These are phyloP conservation scores for Polietes domitor DNA, from an alignment of 2,888 invertebrate species.

Conservation along the genomic window DNA sequence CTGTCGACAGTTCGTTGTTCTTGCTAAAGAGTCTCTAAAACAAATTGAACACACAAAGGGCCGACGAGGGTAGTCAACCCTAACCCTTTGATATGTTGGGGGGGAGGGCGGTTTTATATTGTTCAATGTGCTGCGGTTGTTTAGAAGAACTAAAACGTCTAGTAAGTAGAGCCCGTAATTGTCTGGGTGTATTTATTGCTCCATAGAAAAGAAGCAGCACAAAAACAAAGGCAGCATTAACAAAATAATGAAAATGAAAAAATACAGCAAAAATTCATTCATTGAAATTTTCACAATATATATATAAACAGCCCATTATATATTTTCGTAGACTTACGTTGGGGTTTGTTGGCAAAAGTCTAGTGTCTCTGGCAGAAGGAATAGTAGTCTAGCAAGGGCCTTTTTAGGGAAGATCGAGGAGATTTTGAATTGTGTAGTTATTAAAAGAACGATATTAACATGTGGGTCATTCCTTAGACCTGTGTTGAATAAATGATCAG, in stretches of 20 bases:
- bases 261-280: not conserved
- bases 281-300: slow-evolving; percentile 21
- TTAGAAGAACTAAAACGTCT: not conserved
- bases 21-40: not conserved
- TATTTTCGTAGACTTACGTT: not conserved
- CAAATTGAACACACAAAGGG: slow-evolving; percentile 10
- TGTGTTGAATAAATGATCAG: no score
- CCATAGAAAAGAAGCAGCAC: not conserved
- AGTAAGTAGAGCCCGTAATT: slow-evolving; percentile 24
- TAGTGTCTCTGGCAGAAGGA: not conserved
- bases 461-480: no score
- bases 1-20: no score
- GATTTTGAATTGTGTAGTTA: no score
- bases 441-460: no score
- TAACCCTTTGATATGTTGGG: slow-evolving; percentile 16
- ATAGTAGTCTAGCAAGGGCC: not conserved
- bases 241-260: no score
- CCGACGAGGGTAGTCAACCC: not conserved
- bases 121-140: not conserved
- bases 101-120: not conserved
- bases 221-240: slow-evolving; percentile 11
- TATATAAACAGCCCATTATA: slow-evolving; percentile 36
- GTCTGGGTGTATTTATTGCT: slow-evolving; percentile 37
- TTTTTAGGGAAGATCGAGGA: no score
- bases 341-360: not conserved